Evolutionary conservation across 2,113 vertebrate genomes (phyloP), one percentile per base, ranked within the genome.

Genomic region (Microcebus tavaratra): DNA sequence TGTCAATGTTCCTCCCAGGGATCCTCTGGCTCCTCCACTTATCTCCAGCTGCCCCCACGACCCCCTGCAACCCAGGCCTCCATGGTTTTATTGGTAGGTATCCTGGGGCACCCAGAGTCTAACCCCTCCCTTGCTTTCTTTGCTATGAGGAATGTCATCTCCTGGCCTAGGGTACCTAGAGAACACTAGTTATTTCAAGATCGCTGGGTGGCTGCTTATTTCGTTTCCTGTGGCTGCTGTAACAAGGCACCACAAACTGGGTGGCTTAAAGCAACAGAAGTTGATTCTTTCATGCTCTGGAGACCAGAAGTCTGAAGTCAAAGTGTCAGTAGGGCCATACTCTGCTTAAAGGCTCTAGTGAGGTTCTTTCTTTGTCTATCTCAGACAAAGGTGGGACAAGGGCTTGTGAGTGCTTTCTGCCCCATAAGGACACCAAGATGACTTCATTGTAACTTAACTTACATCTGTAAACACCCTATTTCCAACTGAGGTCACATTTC

Each of bases 21-120:
- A 36, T 75, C 95, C 21, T 67, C 98, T 29, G 96, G 88, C n/a
- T 93, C 97, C 21, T 92, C 97, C 45, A 98, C 98, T 1, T 98
- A 98, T 67, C 97, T 98, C 29, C 98, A 98, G 80, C 95, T 98
- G 3, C 98, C 98, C 9, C 98, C 98, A 0, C 83, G 97, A 23
- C 96, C 97, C 29, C 92, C 96, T 2, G 98, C 97, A 31, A 98
- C 97, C 42, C 98, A 57, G 90, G 93, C 97, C 70, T 98, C 98
- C 48, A 81, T 98, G 83, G 96, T 98, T 86, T 95, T 97, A 48
- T 78, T 97, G 97, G 98, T 98, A 96, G n/a, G 97, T 97, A 70
- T 81, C 57, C 34, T 55, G 42, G 42, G 13, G 17, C 17, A 23
- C 29, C 7, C 36, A 0, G 3, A 45, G 65, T 67, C 21, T 81